Evolutionary conservation across 2,888 invertebrate species (phyloP).

Genomic region (Eilema depressum): DNA sequence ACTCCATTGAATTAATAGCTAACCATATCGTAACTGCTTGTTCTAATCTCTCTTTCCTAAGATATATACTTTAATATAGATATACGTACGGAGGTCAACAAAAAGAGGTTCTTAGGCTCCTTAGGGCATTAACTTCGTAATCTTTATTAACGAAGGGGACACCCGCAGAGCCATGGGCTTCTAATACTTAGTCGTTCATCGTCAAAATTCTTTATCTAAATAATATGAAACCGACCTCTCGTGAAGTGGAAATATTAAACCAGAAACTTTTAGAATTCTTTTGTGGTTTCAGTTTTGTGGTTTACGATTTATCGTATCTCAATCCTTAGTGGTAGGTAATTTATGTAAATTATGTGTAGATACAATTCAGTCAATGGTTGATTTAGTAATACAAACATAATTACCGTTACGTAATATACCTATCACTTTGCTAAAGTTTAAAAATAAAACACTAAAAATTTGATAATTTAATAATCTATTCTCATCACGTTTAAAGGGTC

Average conservation of each 20-base stretch:
- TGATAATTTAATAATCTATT: background rate
- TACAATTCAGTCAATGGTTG: background rate
- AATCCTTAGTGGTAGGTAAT: background rate
- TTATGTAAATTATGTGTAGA: no score
- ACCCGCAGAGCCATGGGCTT: slow-evolving; percentile 40
- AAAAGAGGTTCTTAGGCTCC: slow-evolving; percentile 46
- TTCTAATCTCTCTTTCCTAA: slow-evolving; percentile 28
- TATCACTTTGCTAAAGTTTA: background rate
- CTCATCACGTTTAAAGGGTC: background rate
- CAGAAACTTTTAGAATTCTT: background rate
- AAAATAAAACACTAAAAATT: background rate
- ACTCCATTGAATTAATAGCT: slow-evolving; percentile 11
- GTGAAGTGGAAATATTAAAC: background rate
- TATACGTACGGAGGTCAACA: slow-evolving; percentile 33
- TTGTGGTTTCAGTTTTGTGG: background rate
- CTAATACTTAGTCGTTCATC: slow-evolving; percentile 40
- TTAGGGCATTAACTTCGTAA: slow-evolving; percentile 58
- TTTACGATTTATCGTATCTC: background rate
- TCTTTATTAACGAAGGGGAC: slow-evolving; percentile 63
- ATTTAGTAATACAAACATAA: background rate
- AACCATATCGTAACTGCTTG: slow-evolving; percentile 8
- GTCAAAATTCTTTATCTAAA: slow-evolving; percentile 35
- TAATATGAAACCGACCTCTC: slow-evolving; percentile 12
- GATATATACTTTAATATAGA: slow-evolving; percentile 16
- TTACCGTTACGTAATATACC: no score